phyloP scores from a whole-genome alignment of 2,797 vertebrate genomes.

The Falco rusticolus region DNA sequence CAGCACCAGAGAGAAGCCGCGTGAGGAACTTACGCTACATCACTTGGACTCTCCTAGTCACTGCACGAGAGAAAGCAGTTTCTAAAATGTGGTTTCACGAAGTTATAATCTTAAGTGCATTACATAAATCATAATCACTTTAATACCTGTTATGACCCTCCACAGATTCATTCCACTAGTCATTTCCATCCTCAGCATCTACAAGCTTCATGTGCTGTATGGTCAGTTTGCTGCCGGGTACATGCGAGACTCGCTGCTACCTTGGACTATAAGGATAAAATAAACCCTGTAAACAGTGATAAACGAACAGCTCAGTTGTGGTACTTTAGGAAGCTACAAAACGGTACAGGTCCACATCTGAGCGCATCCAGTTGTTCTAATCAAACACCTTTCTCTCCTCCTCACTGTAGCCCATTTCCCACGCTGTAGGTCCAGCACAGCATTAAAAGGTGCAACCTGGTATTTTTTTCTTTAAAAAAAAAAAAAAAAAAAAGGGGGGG shows the following conservation, averaged over 20 bases:
- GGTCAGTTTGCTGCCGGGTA: neutral
- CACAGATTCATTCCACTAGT: neutral
- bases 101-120: neutral
- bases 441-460: neutral
- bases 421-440: neutral
- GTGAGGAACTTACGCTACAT: fast-evolving
- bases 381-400: neutral
- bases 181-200: neutral
- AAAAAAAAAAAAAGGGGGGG: no score
- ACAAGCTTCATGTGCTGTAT: fast-evolving
- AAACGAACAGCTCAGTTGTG: neutral
- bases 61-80: neutral
- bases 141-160: neutral
- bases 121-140: neutral
- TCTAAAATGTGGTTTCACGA: neutral
- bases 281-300: neutral
- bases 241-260: neutral
- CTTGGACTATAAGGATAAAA: fast-evolving
- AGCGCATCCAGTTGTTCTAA: neutral
- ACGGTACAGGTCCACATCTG: neutral
- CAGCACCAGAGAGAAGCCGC: neutral
- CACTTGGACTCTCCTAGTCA: neutral
- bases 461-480: neutral
- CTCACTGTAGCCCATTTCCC: neutral
- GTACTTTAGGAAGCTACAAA: neutral